Percentiles rank a stretch among this genome's conserved stretches.
Conservation (phyloP, 37 sponge, comb jelly and placozoan species). For the Theonella swinhoei region DNA sequence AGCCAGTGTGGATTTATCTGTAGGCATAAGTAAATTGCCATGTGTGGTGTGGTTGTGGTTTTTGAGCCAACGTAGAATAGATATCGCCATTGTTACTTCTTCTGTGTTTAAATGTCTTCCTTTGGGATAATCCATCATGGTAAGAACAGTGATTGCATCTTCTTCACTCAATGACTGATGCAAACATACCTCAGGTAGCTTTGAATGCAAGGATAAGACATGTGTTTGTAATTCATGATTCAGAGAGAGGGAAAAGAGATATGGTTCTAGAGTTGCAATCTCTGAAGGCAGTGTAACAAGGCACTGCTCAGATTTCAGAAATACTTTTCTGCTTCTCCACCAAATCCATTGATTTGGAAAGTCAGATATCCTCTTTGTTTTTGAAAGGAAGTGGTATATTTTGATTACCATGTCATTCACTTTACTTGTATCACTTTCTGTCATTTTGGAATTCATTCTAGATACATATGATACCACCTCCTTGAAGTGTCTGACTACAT, state of each 20-base stretch:
- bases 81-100: slow-evolving; percentile 20
- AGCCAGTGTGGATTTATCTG: slow-evolving; percentile 8
- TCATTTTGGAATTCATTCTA: too few species aligned
- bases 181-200: not conserved
- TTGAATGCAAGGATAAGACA: not conserved
- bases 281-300: not conserved
- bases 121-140: not conserved
- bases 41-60: not conserved
- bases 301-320: not conserved
- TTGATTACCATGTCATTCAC: too few species aligned
- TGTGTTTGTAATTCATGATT: not conserved
- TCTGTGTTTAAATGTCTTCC: not conserved
- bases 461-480: not conserved
- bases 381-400: not conserved
- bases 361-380: not conserved
- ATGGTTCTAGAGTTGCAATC: not conserved
- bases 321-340: slow-evolving; percentile 18
- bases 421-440: not conserved
- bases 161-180: not conserved
- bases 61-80: slow-evolving; percentile 32
- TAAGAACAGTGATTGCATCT: slow-evolving; percentile 6
- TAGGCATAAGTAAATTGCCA: slow-evolving; percentile 40
- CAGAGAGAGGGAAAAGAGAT: not conserved
- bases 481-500: not conserved
- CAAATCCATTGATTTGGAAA: slow-evolving; percentile 4